Evolutionary conservation across 2,797 vertebrate species (phyloP), one percentile per base, ranked within the genome.

Genomic region (Notolepis coatsorum): DNA sequence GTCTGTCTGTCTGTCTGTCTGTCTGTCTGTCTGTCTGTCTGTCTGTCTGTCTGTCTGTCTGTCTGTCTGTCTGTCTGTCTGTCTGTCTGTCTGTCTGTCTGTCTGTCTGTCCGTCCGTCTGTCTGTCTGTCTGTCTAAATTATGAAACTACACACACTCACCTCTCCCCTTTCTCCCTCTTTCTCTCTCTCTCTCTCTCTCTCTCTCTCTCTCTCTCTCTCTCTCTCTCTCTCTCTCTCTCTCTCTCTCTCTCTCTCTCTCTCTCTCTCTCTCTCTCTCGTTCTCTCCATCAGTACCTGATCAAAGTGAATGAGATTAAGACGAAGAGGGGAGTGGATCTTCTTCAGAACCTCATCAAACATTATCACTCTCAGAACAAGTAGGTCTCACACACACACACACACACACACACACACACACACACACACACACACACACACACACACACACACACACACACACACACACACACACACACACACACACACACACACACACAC

Each of bases 281-380:
- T n/a, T n/a, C n/a, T n/a, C n/a, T n/a, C n/a, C n/a, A n/a, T n/a
- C n/a, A n/a, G n/a, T n/a, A n/a, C n/a, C n/a, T n/a, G n/a, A n/a
- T n/a, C 71, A 93, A 92, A 85, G 91, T 93, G 51, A 93, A 92
- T 20, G 89, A 93, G 53, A n/a, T 92, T 72, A 91, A 90, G 80
- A 92, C 86, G 54, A 93, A 93, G 80, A 92, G 91, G 83, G 91
- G 91, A 9, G 86, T n/a, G 5, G 93, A 94, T 79, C 90, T 96
- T 23, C 86, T 96, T 46, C 94, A 96, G 80, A 95, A 95, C 76
- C 92, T 95, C 77, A 95, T 94, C 71, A 95, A 95, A 79, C 92
- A 94, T 73, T 94, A 93, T 77, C 90, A 92, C 83, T 92, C 94
- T 20, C 94, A 95, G 82, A 91, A 93, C 89, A 95, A 93, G 94